These are phyloP conservation scores for Ceratosolen fusciceps DNA, from an alignment of 1,140 invertebrate genomes.

Conservation along the genomic window DNA sequence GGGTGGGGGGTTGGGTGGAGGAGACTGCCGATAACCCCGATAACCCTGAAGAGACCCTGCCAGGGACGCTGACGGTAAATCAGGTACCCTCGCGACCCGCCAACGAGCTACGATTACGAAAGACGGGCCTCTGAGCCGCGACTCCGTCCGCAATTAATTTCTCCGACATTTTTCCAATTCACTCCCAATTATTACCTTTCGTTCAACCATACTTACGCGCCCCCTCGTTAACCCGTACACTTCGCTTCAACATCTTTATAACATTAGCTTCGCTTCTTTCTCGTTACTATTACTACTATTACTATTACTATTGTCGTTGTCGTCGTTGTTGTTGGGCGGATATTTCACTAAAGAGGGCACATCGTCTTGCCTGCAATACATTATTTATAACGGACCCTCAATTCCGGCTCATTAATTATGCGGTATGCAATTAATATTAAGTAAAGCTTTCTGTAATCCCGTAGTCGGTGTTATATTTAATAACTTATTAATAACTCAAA, in stretches of 20 bases:
- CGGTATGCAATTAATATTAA: background rate
- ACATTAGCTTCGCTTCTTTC: too few species aligned
- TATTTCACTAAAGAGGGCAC: too few species aligned
- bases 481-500: background rate
- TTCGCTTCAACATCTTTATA: too few species aligned
- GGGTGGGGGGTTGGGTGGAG: background rate
- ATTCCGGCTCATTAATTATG: background rate
- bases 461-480: background rate
- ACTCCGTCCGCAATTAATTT: too few species aligned
- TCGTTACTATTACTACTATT: too few species aligned
- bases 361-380: background rate
- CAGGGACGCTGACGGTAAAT: background rate
- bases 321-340: too few species aligned
- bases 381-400: background rate
- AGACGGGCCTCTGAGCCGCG: too few species aligned
- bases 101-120: slow-evolving; percentile 3
- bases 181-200: too few species aligned
- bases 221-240: too few species aligned
- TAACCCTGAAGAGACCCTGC: background rate
- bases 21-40: background rate
- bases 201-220: too few species aligned
- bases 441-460: background rate
- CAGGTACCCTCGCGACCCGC: background rate
- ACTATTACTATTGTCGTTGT: too few species aligned
- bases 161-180: too few species aligned